These are phyloP conservation scores for Okapia johnstoni DNA, from an alignment of 2,113 vertebrate genomes.

Conservation along the genomic window DNA sequence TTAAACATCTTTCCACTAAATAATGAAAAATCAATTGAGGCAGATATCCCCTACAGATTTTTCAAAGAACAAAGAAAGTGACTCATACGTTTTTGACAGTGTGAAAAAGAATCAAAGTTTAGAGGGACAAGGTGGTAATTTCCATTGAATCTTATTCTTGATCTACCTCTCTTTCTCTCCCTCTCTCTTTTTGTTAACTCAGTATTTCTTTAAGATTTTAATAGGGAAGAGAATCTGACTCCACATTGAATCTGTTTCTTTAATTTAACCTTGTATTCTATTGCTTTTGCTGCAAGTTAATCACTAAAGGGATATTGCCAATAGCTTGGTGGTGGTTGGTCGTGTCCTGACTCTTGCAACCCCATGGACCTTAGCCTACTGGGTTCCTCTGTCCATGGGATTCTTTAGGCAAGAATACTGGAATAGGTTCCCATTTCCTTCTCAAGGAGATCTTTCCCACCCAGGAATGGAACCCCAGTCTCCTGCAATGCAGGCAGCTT, in stretches of 20 bases:
- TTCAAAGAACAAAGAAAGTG: not conserved
- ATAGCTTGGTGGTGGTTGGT: not conserved
- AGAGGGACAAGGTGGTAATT: not conserved
- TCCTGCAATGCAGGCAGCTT: not conserved
- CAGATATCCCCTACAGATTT: not conserved
- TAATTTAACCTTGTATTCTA: not conserved
- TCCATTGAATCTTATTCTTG: not conserved
- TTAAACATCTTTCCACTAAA: not conserved
- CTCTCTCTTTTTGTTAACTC: not conserved
- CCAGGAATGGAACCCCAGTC: fast-evolving
- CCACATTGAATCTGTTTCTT: not conserved
- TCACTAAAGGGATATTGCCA: not conserved
- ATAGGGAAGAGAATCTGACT: not conserved
- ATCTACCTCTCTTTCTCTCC: not conserved
- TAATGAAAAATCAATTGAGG: not conserved
- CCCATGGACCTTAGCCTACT: not conserved
- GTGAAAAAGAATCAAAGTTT: not conserved
- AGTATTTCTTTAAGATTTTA: not conserved
- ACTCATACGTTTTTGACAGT: not conserved
- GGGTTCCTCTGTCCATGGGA: not conserved
- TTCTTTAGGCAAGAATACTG: not conserved
- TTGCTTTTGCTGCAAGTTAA: not conserved
- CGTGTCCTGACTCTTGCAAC: not conserved
- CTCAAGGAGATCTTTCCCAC: not conserved
- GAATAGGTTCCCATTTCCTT: not conserved